Base-by-base conservation (phyloP, 2,888 invertebrate genomes). In the Sepioteuthis lessoniana region DNA sequence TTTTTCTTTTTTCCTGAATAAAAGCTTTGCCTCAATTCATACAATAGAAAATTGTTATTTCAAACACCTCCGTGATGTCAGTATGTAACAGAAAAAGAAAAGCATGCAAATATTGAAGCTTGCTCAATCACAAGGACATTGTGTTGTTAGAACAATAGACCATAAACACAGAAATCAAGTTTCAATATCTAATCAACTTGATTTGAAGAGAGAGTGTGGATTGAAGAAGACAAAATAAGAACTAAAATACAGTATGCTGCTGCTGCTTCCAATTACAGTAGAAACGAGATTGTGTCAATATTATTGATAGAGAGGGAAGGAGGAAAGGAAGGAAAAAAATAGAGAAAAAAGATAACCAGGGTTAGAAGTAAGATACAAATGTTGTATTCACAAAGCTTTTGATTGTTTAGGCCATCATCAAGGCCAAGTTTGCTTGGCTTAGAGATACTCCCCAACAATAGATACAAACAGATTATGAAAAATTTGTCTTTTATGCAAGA, bases 391-490 rank as follows among this genome's bases (percentile, higher is more conserved):
- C n/a, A 76, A 76, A 76, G 76, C n/a, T 76, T 76, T 76, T 35
- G 35, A 76, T 76, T 76, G 76, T 76, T 76, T 76, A 76, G 76
- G 76, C 76, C 76, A 76, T 76, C 76, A 76, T 76, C 76, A 76
- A 76, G 76, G 76, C 16, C 76, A 35, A n/a, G 76, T 76, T 76
- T 76, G 76, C 76, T 76, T 76, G 76, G 76, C n/a, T 76, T 35
- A 76, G 76, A 76, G 76, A 76, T 76, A 35, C 76, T 76, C n/a
- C n/a, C 76, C 76, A 76, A 76, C 76, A 76, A 76, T 76, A 76
- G 76, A 76, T 76, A 76, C 76, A 76, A 76, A n/a, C 76, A 76
- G 76, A 76, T 76, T 76, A 76, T 76, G 76, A 76, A 76, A 76
- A 76, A 76, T 76, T n/a, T 76, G 76, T 76, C 76, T 76, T 76